Evolutionary conservation across 2,113 vertebrate species (phyloP).

Genomic region (Andinoacara biseriatus): DNA sequence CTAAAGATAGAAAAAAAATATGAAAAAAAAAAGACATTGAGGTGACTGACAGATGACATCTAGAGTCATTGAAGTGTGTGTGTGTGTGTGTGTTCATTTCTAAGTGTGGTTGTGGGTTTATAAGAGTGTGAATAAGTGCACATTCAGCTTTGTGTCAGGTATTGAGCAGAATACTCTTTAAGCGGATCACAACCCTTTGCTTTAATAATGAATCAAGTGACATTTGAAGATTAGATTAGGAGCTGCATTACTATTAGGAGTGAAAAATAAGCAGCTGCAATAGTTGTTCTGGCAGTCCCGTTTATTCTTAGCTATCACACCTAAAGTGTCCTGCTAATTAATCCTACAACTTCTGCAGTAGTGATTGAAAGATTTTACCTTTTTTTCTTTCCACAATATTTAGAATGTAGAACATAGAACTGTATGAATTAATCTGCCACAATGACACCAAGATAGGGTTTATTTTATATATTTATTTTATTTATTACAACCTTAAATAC

Average conservation of each 20-base stretch:
- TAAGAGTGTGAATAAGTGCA: not conserved
- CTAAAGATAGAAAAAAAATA: constrained; percentile 17
- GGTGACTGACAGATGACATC: constrained; percentile 57
- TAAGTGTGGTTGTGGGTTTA: not conserved
- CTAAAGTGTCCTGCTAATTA: not conserved
- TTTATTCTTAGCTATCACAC: not conserved
- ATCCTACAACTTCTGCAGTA: not conserved
- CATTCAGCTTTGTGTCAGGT: constrained; percentile 36
- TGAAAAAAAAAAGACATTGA: not conserved
- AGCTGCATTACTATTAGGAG: constrained; percentile 36
- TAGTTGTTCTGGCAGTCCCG: not conserved
- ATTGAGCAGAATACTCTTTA: constrained; percentile 58
- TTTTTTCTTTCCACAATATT: too few species aligned
- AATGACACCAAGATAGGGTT: too few species aligned
- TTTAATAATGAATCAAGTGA: constrained; percentile 70
- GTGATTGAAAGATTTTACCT: not conserved
- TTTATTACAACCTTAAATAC: too few species aligned
- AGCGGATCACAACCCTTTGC: constrained; percentile 43
- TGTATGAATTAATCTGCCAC: too few species aligned
- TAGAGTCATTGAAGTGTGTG: constrained; percentile 37
- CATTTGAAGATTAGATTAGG: constrained; percentile 69
- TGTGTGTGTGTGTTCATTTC: not conserved
- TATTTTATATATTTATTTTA: too few species aligned
- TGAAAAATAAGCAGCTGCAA: constrained; percentile 28
- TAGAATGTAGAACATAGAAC: too few species aligned